Evolutionary conservation across 1,140 invertebrate genomes (phyloP).

Genomic region (Potamilus streckersoni): DNA sequence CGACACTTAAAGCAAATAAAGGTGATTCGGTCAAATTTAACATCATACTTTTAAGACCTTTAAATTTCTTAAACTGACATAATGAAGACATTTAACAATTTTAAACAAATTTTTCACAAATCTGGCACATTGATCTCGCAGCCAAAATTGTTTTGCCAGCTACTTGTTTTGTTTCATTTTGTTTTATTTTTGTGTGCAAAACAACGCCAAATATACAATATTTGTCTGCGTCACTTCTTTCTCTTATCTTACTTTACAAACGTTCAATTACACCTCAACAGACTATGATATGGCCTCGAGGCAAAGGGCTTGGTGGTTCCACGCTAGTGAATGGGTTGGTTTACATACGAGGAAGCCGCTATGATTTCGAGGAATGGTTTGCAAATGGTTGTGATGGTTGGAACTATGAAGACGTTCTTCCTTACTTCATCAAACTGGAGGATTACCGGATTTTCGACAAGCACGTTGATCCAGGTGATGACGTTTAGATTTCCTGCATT

Average conservation of each 20-base stretch:
- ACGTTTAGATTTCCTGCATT: too few relatives aligned
- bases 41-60: too few relatives aligned
- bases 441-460: conserved; percentile 34
- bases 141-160: neutral
- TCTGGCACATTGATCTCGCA: neutral
- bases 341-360: conserved; percentile 89
- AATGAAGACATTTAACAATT: neutral
- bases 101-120: neutral
- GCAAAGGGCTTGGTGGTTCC: conserved; percentile 77
- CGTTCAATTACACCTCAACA: neutral
- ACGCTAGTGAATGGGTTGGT: conserved; percentile 96
- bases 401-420: conserved; percentile 85
- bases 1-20: too few relatives aligned
- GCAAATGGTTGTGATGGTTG: conserved; percentile 88
- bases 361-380: conserved; percentile 95
- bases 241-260: too few relatives aligned
- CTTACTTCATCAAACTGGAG: conserved; percentile 90
- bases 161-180: neutral
- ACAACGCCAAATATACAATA: neutral
- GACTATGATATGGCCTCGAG: conserved; percentile 42
- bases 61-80: too few relatives aligned
- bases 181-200: too few relatives aligned
- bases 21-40: too few relatives aligned
- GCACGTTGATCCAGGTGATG: too few relatives aligned
- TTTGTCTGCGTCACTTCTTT: neutral